These are phyloP conservation scores for Vireo griseus DNA, from an alignment of 2,797 vertebrate genomes.

Conservation along the genomic window DNA sequence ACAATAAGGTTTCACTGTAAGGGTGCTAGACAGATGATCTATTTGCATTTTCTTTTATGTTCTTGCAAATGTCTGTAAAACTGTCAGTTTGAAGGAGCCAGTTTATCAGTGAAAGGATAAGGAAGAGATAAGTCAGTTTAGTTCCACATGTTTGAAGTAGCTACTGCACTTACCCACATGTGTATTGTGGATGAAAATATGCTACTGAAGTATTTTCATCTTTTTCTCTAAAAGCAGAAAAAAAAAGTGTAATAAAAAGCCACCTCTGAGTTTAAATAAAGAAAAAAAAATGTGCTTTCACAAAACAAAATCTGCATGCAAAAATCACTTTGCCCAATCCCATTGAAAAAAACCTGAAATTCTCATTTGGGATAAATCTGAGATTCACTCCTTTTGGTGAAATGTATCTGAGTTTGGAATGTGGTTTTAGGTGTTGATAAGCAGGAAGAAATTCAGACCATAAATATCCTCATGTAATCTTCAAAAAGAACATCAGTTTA, in stretches of 20 bases:
- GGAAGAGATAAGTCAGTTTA: slow-evolving; percentile 87
- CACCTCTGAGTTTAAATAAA: not conserved
- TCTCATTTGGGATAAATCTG: not conserved
- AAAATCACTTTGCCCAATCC: not conserved
- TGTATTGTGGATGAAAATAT: slow-evolving; percentile 59
- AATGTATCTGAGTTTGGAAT: slow-evolving; percentile 21
- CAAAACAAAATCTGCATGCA: not conserved
- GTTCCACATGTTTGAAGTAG: slow-evolving; percentile 88
- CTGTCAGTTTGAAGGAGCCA: slow-evolving; percentile 81
- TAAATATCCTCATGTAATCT: not conserved
- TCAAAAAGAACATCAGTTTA: not conserved
- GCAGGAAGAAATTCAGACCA: not conserved
- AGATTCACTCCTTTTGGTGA: not conserved
- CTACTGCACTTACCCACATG: slow-evolving; percentile 76
- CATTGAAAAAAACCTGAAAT: not conserved
- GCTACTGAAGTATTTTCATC: slow-evolving; percentile 35
- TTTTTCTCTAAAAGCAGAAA: not conserved
- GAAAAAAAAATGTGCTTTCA: not conserved
- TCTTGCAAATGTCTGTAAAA: slow-evolving; percentile 79
- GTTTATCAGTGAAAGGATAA: slow-evolving; percentile 80
- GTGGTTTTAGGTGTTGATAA: not conserved
- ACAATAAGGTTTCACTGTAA: slow-evolving; percentile 68
- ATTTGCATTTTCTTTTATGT: slow-evolving; percentile 81
- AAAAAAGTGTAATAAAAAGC: not conserved
- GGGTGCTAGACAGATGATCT: slow-evolving; percentile 74